Evolutionary conservation across 2,888 invertebrate genomes (phyloP), one percentile per base, ranked within the genome.

Genomic region (Antitype chi): DNA sequence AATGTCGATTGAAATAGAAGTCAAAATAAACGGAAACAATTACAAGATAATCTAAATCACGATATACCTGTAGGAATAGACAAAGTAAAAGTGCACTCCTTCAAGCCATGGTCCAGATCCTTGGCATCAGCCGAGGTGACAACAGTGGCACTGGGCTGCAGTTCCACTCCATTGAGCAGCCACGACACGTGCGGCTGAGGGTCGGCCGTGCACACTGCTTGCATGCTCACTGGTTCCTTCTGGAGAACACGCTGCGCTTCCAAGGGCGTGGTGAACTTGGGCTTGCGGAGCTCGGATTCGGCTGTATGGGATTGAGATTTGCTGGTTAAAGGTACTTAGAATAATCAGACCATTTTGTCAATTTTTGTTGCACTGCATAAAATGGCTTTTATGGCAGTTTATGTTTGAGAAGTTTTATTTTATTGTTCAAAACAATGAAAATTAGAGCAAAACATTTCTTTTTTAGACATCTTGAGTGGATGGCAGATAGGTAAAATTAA

Each of bases 131-230:
- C 94, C 79, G 97, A 97, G 53, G 97, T 95, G 70, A 98, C 96
- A 47, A 98, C 97, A 69, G 97, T 97, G 8, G 97, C 98, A 85
- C 98, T 97, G 7, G 97, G 96, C 2, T 97, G 94, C 43, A 99
- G 96, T 89, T 98, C 97, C 66, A 97, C 95, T 7, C 98, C 98
- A 89, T 99, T 98, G 88, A 98, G 98, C 55, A 97, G 97, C 99
- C 99, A 99, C 79, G 97, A 97, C 67, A 99, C 97, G 86, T 99
- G 98, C 0, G 99, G 99, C 82, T 98, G 97, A 1, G 99, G 99
- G 96, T 99, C 99, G 13, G 99, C 99, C 52, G 98, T 98, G 88
- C 99, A 97, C 28, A 98, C 97, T 0, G 98, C 98, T 66, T 97
- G 97, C 88, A 98, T 95, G 0, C 97, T 97, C 4, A 98, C 97